Evolutionary conservation across 1,140 invertebrate species (phyloP).

Genomic region (Lordiphosa stackelbergi): DNA sequence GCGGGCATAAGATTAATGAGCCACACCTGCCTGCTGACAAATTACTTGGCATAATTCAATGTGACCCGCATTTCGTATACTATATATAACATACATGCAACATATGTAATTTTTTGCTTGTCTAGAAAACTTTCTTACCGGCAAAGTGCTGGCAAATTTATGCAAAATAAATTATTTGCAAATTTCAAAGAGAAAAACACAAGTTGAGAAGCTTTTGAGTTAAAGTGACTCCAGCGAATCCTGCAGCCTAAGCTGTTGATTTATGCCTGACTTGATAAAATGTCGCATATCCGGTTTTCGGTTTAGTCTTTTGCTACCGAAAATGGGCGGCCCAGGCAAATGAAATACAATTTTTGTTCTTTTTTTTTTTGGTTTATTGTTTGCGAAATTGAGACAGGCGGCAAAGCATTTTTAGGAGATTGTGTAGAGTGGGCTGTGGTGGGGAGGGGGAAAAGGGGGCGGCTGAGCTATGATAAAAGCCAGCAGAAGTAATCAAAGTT

Average conservation of each 20-base stretch:
- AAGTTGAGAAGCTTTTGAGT: conserved; percentile 2
- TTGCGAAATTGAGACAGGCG: conserved; percentile 6
- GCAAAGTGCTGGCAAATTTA: conserved; percentile 54
- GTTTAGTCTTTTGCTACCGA: conserved; percentile 12
- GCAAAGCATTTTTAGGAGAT: conserved; percentile 2
- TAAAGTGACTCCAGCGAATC: neutral
- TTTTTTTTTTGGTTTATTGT: neutral
- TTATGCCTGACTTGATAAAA: conserved; percentile 55
- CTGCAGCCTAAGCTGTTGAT: conserved; percentile 45
- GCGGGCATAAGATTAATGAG: conserved; percentile 69
- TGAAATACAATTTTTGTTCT: conserved; percentile 41
- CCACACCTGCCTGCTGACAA: conserved; percentile 68
- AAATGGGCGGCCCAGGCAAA: conserved; percentile 24
- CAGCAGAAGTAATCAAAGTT: conserved; percentile 62
- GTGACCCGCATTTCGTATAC: conserved; percentile 39
- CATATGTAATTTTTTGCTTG: conserved; percentile 23
- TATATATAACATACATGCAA: neutral
- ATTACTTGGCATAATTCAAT: conserved; percentile 71
- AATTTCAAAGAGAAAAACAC: conserved; percentile 25
- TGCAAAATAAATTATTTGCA: conserved; percentile 56
- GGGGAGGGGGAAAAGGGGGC: neutral
- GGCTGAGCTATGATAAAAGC: conserved; percentile 34
- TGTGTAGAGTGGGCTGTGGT: neutral
- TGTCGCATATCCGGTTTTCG: conserved; percentile 39
- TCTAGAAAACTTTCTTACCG: conserved; percentile 17